Base-by-base conservation (phyloP, 2,113 vertebrate species). In the Centropus unirufus region DNA sequence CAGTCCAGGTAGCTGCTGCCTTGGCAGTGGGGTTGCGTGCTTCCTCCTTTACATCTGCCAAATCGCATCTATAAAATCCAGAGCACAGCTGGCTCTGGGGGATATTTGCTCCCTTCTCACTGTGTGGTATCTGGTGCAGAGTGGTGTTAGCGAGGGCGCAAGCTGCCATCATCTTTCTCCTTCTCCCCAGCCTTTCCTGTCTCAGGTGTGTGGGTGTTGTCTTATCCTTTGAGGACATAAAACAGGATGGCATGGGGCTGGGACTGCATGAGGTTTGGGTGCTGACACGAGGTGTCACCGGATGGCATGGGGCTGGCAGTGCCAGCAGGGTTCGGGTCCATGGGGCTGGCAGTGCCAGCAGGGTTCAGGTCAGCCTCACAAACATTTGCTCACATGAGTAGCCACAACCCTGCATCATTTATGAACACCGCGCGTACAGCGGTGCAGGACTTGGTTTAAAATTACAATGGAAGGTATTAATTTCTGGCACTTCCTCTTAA, bases 401-500 rank as follows among this genome's bases (percentile, higher is more conserved):
- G 36, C 9, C 36, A 36, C 36, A 36, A 59, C 49, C 78, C 75
- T 92, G 84, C 83, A 89, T 93, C 87, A 87, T 94, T 95, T 95
- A 88, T 96, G 77, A 64, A 91, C 70, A 58, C 58, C 67, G 29
- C 34, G 54, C 61, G 9, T 30, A 30, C 66, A 61, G 49, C 57
- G 90, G 4, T 84, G 61, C 88, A 73, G 80, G 44, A 95, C 52
- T 92, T 40, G 34, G 70, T 83, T 94, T 92, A 77, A 89, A 92
- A 79, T 57, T 67, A 59, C 85, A 73, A 72, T 81, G 49, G 64
- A 89, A 93, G 67, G 20, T 24, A 27, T 7, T 70, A 0, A 4
- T 82, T 84, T 79, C 79, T 87, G 78, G 55, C 40, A 24, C 47
- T 62, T 70, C 10, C 30, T 36, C 61, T n/a, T 73, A 68, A 24